phyloP scores from a whole-genome alignment of 37 sponge, comb jelly and placozoan species.

The Eunapius fragilis region DNA sequence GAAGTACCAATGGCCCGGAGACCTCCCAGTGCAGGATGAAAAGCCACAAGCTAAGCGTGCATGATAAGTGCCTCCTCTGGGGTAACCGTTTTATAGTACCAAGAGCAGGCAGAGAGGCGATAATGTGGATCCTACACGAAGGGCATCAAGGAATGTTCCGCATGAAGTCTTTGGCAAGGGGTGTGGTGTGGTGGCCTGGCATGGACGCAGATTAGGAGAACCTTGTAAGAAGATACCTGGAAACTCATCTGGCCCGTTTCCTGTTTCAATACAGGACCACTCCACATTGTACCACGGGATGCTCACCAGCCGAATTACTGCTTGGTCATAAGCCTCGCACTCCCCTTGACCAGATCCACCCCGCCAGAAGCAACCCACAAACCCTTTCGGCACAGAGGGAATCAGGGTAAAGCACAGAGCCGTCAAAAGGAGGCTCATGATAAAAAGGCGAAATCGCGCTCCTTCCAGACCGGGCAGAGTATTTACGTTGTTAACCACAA shows the following conservation, averaged over 20 bases:
- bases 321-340: conserved; percentile 31
- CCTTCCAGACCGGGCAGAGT: background rate
- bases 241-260: conserved; percentile 18
- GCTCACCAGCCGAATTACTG: conserved; percentile 33
- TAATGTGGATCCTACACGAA: background rate
- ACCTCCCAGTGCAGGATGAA: background rate
- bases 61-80: background rate
- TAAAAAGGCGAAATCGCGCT: background rate
- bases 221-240: background rate
- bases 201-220: conserved; percentile 8
- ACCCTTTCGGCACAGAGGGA: background rate
- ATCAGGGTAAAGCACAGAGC: background rate
- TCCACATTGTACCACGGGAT: conserved; percentile 18
- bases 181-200: conserved; percentile 33
- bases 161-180: conserved; percentile 18
- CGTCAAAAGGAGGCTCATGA: background rate
- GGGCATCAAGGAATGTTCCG: conserved; percentile 6
- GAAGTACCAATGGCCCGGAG: background rate
- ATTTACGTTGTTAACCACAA: background rate
- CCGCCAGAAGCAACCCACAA: background rate
- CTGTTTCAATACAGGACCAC: conserved; percentile 36
- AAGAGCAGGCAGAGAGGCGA: background rate
- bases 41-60: background rate
- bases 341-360: conserved; percentile 9
- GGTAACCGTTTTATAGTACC: conserved; percentile 8